Evolutionary conservation across 2,113 vertebrate genomes (phyloP).

Genomic region (Azemiops feae): DNA sequence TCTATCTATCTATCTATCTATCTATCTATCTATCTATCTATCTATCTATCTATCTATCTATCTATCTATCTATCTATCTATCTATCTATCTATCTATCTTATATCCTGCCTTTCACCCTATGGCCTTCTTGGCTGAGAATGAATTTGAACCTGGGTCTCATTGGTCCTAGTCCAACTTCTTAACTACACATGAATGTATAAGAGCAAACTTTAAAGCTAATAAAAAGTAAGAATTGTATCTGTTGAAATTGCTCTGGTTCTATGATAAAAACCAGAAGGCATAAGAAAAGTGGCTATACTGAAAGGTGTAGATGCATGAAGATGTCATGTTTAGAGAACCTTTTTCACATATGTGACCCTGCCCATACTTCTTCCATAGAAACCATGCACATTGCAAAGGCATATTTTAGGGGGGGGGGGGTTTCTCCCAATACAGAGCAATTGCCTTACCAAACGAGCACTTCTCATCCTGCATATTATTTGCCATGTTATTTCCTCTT

Average conservation of each 20-base stretch:
- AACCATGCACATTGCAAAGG: not conserved
- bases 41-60: not conserved
- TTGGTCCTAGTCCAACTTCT: not conserved
- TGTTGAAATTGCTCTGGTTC: not conserved
- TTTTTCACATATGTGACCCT: not conserved
- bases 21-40: not conserved
- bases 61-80: not conserved
- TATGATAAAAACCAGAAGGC: not conserved
- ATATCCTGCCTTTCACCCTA: not conserved
- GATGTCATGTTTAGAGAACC: not conserved
- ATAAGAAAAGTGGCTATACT: not conserved
- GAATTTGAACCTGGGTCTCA: not conserved
- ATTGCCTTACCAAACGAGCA: not conserved
- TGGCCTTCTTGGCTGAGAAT: not conserved
- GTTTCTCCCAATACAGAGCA: not conserved
- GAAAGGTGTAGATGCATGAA: not conserved
- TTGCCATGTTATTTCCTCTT: not conserved
- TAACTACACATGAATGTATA: not conserved
- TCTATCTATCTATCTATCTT: not conserved
- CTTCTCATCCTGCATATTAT: not conserved
- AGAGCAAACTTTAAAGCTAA: not conserved
- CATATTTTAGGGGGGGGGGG: not conserved
- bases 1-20: not conserved
- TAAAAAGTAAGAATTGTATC: not conserved
- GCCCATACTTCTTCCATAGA: not conserved